Percentiles rank a stretch among this genome's conserved stretches.
Conservation (phyloP, 2,113 vertebrate genomes). For the Lampris incognitus region DNA sequence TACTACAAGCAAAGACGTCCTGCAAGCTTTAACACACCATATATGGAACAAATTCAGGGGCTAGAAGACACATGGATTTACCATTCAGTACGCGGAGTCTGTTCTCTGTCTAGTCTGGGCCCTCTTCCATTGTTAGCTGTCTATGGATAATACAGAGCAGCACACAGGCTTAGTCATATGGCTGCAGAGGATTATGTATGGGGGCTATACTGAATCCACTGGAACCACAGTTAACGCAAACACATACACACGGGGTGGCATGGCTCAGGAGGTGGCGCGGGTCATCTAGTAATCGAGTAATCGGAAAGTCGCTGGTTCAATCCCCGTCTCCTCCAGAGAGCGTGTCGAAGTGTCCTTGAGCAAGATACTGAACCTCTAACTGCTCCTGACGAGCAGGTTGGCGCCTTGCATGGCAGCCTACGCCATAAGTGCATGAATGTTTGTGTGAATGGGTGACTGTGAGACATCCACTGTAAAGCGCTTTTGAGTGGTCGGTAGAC, state of each 20-base stretch:
- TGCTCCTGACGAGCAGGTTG: too few relatives aligned
- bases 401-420: too few relatives aligned
- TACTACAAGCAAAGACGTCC: not conserved
- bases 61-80: not conserved
- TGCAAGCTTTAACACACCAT: not conserved
- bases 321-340: too few relatives aligned
- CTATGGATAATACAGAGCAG: constrained; percentile 21
- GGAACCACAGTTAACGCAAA: not conserved
- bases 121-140: constrained; percentile 24
- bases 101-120: constrained; percentile 21
- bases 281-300: too few relatives aligned
- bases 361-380: too few relatives aligned
- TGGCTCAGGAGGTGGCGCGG: too few relatives aligned
- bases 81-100: not conserved
- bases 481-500: too few relatives aligned
- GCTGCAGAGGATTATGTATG: constrained; percentile 39
- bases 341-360: too few relatives aligned
- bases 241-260: not conserved
- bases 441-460: too few relatives aligned
- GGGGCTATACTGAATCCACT: not conserved
- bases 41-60: not conserved
- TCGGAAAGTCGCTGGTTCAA: too few relatives aligned
- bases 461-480: too few relatives aligned
- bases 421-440: too few relatives aligned
- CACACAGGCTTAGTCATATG: constrained; percentile 9